Base-by-base conservation (phyloP, 2,797 vertebrate species). In the Gymnocypris eckloni region DNA sequence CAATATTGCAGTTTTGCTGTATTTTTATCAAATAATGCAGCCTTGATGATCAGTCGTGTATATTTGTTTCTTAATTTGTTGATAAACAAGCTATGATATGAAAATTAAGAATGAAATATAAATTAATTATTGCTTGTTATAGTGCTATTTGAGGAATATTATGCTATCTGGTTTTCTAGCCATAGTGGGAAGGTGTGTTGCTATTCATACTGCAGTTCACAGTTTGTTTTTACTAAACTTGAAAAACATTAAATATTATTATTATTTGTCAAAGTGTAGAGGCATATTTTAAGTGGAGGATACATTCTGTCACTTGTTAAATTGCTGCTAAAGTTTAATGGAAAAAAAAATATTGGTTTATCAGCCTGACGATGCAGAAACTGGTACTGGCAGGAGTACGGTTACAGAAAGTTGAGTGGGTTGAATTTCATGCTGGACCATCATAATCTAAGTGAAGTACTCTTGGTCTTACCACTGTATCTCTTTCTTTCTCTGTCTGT, bases 401-500 rank as follows among this genome's bases (percentile, higher is more conserved):
- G 12, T 73, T 83, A 59, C 52, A 28, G 54, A 64, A 48, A 61
- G 1, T 61, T 37, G 41, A 79, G 59, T 45, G 59, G 16, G 41
- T 66, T 67, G 43, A 18, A 50, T 67, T 67, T 80, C 25, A 66
- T 33, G 61, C 78, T 67, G 25, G 18, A 22, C 41, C 16, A 67
- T 28, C 28, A 45, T 67, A 15, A 67, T 43, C 66, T 71, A 2
- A 18, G 41, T 70, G 66, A 70, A 41, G 33, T 25, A 25, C 54
- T 50, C 39, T 6, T 33, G 25, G 16, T 64, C 56, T 80, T 9
- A 71, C 13, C 41, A 48, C 11, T 71, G 6, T 54, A 61, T 75
- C 28, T 73, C 41, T 39, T 12, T 83, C 6, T 83, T 10, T 64
- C 33, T 72, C 41, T 61, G 6, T 77, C 6, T 85, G n/a, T n/a